Base-by-base conservation (phyloP, 2,797 vertebrate species). In the Geotrypetes seraphini region DNA sequence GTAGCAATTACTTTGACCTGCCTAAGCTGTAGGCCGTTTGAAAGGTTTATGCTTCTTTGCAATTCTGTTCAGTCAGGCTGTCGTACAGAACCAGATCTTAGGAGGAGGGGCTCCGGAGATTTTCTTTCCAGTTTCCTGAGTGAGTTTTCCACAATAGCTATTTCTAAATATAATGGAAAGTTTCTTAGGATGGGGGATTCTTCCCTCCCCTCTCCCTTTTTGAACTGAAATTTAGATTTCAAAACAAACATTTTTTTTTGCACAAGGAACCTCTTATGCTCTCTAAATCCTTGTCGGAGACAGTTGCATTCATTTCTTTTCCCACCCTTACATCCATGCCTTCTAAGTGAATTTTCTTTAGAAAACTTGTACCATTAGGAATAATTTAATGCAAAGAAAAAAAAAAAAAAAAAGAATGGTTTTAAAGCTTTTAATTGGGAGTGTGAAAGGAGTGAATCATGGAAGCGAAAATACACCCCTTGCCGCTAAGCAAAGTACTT, bases 1-100 rank as follows among this genome's bases (percentile, higher is more conserved):
- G 86, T 90, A 92, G 88, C 88, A 86, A 86, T 87, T 83, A 79
- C 72, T 89, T 81, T 86, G 79, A 86, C 85, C 74, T 79, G 86
- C 76, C 69, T 75, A 74, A 31, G 61, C 66, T 64, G 39, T 66
- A 76, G 73, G 73, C 70, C 62, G 39, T 76, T 71, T 63, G 61
- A 47, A 73, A 78, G 75, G 64, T 66, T 77, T 69, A 69, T 34
- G 70, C 73, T 75, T 55, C 59, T 81, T 81, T 57, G 33, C 8
- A 66, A 62, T 73, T 71, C 52, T 57, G 61, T 77, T 77, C 44
- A 56, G 62, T 75, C 60, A 78, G 73, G 76, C 53, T 54, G 65
- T 81, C 75, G 71, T 60, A 66, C 66, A 73, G 69, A 77, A 73
- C 60, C 64, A 69, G 58, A 63, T 73, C 65, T 75, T 68, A 60